These are phyloP conservation scores for Sycophila texana DNA, from an alignment of 2,888 invertebrate species.

Conservation along the genomic window DNA sequence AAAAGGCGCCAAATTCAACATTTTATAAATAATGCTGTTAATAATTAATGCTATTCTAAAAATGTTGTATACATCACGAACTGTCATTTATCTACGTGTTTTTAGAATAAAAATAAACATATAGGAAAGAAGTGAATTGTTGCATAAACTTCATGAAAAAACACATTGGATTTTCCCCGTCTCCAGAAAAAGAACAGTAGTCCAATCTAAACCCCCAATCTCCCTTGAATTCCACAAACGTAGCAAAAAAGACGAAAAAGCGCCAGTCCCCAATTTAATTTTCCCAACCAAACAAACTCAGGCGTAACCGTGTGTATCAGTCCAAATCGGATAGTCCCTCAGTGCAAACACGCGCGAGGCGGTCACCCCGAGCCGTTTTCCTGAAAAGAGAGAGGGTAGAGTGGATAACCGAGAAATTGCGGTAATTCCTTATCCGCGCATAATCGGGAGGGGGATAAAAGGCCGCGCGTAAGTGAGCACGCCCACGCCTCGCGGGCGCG, in stretches of 20 bases:
- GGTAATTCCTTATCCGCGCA: slow-evolving; percentile 37
- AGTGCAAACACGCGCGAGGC: neutral
- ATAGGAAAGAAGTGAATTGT: too few relatives aligned
- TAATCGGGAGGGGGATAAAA: slow-evolving; percentile 48
- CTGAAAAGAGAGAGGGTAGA: neutral
- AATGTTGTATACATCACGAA: too few relatives aligned
- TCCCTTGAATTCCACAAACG: too few relatives aligned
- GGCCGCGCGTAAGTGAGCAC: slow-evolving; percentile 35
- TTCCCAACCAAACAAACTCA: neutral
- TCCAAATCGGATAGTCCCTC: neutral
- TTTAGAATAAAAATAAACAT: too few relatives aligned
- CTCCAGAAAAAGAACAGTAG: neutral
- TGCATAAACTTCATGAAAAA: too few relatives aligned
- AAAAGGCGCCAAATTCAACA: too few relatives aligned
- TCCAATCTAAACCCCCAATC: neutral
- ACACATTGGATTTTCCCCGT: too few relatives aligned
- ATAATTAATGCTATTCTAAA: too few relatives aligned
- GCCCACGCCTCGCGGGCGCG: slow-evolving; percentile 40
- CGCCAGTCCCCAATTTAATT: neutral
- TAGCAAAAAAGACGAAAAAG: neutral
- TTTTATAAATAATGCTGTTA: too few relatives aligned
- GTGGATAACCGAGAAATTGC: slow-evolving; percentile 19
- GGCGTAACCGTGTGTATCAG: neutral
- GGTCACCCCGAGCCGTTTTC: neutral
- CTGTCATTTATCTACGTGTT: too few relatives aligned